Percentiles rank a stretch among this genome's conserved stretches.
Conservation (phyloP, 2,888 invertebrate genomes). For the Lagria hirta region DNA sequence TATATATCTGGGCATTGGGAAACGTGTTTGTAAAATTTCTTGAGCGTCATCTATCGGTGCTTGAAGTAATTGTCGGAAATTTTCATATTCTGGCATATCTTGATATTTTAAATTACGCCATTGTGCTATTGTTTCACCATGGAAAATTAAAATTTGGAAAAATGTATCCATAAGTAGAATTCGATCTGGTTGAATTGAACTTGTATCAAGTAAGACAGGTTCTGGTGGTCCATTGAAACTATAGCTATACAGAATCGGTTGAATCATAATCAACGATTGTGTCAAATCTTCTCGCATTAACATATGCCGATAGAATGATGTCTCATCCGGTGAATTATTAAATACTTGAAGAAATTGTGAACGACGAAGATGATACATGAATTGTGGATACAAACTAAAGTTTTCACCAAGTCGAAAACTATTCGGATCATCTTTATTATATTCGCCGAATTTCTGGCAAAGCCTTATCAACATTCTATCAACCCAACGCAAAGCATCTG, state of each 20-base stretch:
- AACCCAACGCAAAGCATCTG: constrained; percentile 97
- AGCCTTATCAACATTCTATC: constrained; percentile 96
- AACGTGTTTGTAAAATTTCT: constrained; percentile 92
- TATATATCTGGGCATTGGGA: constrained; percentile 98
- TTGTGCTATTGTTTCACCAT: constrained; percentile 98
- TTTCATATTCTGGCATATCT: constrained; percentile 95
- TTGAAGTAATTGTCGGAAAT: constrained; percentile 92
- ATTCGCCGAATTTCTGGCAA: constrained; percentile 99
- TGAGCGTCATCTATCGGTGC: constrained; percentile 98
- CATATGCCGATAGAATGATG: constrained; percentile 98
- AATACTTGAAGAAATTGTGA: constrained; percentile 99
- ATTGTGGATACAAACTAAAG: constrained; percentile 98
- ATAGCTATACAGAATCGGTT: constrained; percentile 98
- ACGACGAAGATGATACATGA: constrained; percentile 98
- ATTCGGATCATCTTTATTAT: constrained; percentile 94
- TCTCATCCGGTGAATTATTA: constrained; percentile 99
- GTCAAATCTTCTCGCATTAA: constrained; percentile 95
- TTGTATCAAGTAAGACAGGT: constrained; percentile 95
- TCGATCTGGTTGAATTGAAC: constrained; percentile 94
- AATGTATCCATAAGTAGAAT: constrained; percentile 99
- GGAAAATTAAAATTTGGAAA: constrained; percentile 99
- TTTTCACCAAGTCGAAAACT: constrained; percentile 95
- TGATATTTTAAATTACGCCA: constrained; percentile 97
- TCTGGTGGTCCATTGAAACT: constrained; percentile 97
- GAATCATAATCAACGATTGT: constrained; percentile 98